Conservation (phyloP, 2,113 vertebrate genomes). For the Cyphomyrus discorhynchus region DNA sequence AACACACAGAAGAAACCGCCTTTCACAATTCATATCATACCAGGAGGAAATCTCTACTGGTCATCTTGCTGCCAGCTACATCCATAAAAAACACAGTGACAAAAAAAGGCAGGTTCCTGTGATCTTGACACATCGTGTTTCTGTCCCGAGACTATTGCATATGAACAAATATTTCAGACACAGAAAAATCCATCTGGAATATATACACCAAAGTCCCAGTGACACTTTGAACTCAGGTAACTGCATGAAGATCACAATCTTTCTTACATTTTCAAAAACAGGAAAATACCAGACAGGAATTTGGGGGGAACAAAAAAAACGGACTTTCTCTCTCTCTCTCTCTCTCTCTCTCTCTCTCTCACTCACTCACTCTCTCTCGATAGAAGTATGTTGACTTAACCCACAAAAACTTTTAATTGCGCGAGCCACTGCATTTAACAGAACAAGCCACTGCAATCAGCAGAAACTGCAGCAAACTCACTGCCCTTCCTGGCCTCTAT, state of each 20-base stretch:
- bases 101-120: neutral
- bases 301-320: constrained; percentile 8
- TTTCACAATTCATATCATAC: neutral
- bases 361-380: neutral
- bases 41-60: neutral
- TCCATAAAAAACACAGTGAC: neutral
- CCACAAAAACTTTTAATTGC: constrained; percentile 11
- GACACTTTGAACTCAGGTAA: constrained; percentile 17
- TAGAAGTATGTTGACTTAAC: constrained; percentile 20
- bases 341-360: neutral
- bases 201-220: constrained; percentile 1
- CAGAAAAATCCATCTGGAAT: neutral
- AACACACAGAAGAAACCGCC: neutral
- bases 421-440: neutral
- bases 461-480: neutral
- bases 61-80: neutral
- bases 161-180: neutral
- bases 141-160: no score
- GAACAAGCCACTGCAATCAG: constrained; percentile 4
- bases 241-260: constrained; percentile 17
- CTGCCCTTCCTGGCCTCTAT: neutral
- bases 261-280: constrained; percentile 13
- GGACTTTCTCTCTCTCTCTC: neutral
- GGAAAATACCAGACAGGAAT: constrained; percentile 17
- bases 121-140: neutral